Base-by-base conservation (phyloP, 1,140 invertebrate genomes). In the Pectinophora gossypiella region DNA sequence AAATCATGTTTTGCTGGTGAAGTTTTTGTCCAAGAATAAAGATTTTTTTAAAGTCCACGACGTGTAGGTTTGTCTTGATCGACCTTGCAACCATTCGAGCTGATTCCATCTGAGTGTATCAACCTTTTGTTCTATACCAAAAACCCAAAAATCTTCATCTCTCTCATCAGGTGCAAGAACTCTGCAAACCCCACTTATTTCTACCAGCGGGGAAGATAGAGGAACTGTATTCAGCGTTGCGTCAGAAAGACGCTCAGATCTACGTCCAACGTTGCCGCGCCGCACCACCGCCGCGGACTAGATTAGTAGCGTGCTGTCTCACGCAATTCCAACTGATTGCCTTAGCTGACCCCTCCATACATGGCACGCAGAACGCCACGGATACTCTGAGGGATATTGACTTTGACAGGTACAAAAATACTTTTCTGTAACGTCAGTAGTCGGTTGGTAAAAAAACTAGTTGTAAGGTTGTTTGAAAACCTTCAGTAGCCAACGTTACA, bases 201-300 rank as follows among this genome's bases (percentile, higher is more conserved):
- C 90, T 98, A 51, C 95, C 96, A 0, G 92, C 94, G 2, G 93
- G 91, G 9, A 96, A 95, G 80, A 93, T 98, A 1, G 96, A 99
- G 56, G 95, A 98, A 68, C 87, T 99, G 0, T 96, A 97, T 75
- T 91, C 92, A 0, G 95, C 93, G 65, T 88, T 98, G 51, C 93
- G 93, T 12, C 94, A 95, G 56, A 97, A 96, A 73, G 98, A 97
- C 79, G 94, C 96, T 1, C 95, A 98, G 70, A 98, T 99, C 60
- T 99, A 99, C 84, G 94, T 99, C 27, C 95, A 98, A 75, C 89
- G 85, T 2, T 97, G 68, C 22, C 69, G 77, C 51, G 72, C 82
- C 59, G 71, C 82, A 68, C 73, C 79, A 60, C 70, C 77, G 64
- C 91, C 93, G 56, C 89, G 96, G 49, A 95, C 94, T 0, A 90